Evolutionary conservation across 2,888 invertebrate species (phyloP).

Genomic region (Pachydiplax longipennis): DNA sequence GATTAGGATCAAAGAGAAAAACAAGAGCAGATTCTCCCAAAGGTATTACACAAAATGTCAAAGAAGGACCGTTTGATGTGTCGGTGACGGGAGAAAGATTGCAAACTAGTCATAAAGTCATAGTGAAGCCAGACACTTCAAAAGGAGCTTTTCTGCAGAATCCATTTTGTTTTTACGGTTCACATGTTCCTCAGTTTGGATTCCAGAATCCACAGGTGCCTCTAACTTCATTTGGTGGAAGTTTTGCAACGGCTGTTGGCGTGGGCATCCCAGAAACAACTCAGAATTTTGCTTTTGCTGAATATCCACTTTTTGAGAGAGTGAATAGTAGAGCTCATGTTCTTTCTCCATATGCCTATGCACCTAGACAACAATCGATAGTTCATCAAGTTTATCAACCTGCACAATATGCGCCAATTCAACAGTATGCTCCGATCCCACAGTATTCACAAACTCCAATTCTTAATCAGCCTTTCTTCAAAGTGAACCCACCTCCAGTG

Average conservation of each 20-base stretch:
- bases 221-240: neutral
- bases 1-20: neutral
- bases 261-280: neutral
- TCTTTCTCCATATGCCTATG: neutral
- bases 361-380: neutral
- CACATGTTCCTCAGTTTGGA: neutral
- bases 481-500: neutral
- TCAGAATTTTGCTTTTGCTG: neutral
- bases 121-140: neutral
- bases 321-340: neutral
- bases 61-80: neutral
- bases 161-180: slow-evolving; percentile 16
- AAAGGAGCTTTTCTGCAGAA: neutral
- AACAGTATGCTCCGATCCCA: too few species aligned
- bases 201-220: neutral
- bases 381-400: neutral
- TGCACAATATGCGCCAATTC: too few species aligned
- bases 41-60: neutral
- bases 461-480: neutral
- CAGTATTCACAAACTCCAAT: neutral
- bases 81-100: slow-evolving; percentile 14
- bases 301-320: neutral
- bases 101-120: slow-evolving; percentile 14
- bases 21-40: neutral
- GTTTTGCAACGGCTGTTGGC: neutral